These are phyloP conservation scores for Palaemon carinicauda DNA, from an alignment of 1,140 invertebrate genomes.

Conservation along the genomic window DNA sequence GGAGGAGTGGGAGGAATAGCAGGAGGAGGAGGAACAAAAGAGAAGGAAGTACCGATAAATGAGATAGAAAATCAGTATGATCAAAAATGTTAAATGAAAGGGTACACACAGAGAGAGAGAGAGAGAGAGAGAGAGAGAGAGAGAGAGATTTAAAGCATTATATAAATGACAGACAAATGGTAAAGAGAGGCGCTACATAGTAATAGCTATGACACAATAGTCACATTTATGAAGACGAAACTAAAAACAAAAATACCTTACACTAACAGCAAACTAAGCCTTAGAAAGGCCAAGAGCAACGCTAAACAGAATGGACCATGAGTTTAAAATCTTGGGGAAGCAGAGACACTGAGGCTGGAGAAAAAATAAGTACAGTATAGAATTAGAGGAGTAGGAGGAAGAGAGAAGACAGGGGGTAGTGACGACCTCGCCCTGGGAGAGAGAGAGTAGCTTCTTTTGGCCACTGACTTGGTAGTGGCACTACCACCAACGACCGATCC, in stretches of 20 bases:
- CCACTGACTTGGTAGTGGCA: background rate
- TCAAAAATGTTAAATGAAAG: background rate
- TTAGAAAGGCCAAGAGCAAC: too few relatives aligned
- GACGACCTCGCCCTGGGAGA: constrained; percentile 11
- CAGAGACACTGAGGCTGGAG: too few relatives aligned
- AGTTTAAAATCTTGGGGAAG: too few relatives aligned
- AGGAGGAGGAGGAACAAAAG: background rate
- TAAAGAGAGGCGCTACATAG: too few relatives aligned
- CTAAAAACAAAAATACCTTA: too few relatives aligned
- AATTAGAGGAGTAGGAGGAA: background rate
- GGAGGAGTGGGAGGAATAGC: background rate
- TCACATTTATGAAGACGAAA: too few relatives aligned
- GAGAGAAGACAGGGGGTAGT: background rate
- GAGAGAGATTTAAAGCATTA: background rate
- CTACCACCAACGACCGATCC: background rate
- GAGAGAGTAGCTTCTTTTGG: constrained; percentile 20
- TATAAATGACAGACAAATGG: too few relatives aligned
- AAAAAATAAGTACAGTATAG: too few relatives aligned
- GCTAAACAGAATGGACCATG: too few relatives aligned
- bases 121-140: background rate
- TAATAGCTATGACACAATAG: too few relatives aligned
- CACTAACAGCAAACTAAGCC: too few relatives aligned
- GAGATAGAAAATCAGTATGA: too few relatives aligned
- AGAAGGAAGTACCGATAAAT: background rate
- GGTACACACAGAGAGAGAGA: background rate